Conservation (phyloP, 2,797 vertebrate species). For the Monodelphis domestica region DNA sequence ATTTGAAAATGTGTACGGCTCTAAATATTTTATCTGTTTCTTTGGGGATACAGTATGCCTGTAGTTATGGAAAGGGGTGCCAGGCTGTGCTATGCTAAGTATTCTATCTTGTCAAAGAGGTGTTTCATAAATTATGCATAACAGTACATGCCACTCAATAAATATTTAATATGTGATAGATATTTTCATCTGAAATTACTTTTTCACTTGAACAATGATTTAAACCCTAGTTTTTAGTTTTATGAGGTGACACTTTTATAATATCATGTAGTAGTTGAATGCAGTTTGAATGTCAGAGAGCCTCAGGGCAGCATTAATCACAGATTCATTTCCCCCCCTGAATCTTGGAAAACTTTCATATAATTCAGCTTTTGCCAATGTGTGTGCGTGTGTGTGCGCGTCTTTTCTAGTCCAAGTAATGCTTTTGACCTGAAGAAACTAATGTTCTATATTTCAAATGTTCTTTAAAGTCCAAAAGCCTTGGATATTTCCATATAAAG, state of each 20-base stretch:
- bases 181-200: constrained; percentile 81
- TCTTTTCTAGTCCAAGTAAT: constrained; percentile 11
- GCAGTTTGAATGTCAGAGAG: constrained; percentile 75
- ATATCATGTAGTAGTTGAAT: constrained; percentile 61
- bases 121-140: constrained; percentile 76
- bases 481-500: constrained; percentile 18
- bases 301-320: constrained; percentile 72
- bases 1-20: constrained; percentile 30
- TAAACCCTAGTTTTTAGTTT: constrained; percentile 77
- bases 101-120: constrained; percentile 65
- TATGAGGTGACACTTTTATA: constrained; percentile 76
- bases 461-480: constrained; percentile 49
- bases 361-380: constrained; percentile 37
- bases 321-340: constrained; percentile 44
- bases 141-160: constrained; percentile 76
- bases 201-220: constrained; percentile 78
- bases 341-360: constrained; percentile 59
- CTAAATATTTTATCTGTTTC: constrained; percentile 61
- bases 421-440: constrained; percentile 37
- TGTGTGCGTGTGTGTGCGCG: not conserved
- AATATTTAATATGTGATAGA: constrained; percentile 78
- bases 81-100: constrained; percentile 57
- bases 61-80: not conserved
- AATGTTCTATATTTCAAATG: constrained; percentile 50
- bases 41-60: not conserved